Conservation (phyloP, 2,888 invertebrate species). For the Macrophya annulata region DNA sequence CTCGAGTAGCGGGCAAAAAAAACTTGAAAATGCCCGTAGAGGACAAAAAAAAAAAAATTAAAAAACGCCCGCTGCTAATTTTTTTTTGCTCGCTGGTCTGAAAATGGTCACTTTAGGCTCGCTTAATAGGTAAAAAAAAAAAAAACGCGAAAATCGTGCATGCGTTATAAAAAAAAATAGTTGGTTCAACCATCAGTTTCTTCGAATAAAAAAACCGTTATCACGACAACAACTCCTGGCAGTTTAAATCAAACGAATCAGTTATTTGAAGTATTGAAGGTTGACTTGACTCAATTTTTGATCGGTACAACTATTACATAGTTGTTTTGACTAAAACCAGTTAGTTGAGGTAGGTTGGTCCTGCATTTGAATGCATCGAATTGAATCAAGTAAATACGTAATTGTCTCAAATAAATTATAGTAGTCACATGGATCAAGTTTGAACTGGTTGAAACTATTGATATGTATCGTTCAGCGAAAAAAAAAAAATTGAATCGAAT, state of each 20-base stretch:
- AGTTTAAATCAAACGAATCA: constrained; percentile 10
- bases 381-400: not conserved
- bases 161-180: no score
- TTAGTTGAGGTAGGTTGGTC: not conserved
- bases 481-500: no score
- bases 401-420: constrained; percentile 28
- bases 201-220: not conserved
- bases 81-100: no score
- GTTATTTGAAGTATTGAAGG: constrained; percentile 1
- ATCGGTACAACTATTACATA: not conserved
- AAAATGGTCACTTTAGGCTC: no score
- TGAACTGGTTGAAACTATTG: constrained; percentile 27
- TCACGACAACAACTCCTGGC: no score
- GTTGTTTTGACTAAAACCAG: not conserved
- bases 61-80: no score
- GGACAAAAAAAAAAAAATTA: no score
- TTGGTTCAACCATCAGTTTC: no score
- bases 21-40: no score
- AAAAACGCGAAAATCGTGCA: no score
- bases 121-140: no score
- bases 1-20: no score
- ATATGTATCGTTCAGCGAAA: constrained; percentile 13
- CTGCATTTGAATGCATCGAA: not conserved
- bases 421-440: constrained; percentile 22
- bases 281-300: not conserved